Evolutionary conservation across 2,113 vertebrate species (phyloP).

Genomic region (Heliornis fulica): DNA sequence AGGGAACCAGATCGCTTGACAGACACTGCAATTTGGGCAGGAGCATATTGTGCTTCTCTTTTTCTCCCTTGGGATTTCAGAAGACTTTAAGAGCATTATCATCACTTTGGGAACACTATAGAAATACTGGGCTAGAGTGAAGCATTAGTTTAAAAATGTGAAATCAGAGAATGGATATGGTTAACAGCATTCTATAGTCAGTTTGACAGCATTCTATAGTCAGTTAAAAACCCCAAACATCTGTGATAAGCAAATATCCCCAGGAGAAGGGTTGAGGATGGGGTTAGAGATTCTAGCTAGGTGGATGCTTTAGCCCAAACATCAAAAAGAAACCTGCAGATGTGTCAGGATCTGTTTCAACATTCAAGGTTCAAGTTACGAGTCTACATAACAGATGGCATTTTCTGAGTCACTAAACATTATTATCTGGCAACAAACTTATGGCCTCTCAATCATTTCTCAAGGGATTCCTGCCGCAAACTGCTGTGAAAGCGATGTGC

Average conservation of each 20-base stretch:
- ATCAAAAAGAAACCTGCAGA: slow-evolving; percentile 5
- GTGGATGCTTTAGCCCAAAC: neutral
- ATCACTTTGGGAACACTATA: neutral
- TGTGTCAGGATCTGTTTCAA: slow-evolving; percentile 50
- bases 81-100: neutral
- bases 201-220: neutral
- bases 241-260: neutral
- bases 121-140: accelerated
- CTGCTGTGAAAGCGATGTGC: slow-evolving; percentile 1
- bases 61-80: neutral
- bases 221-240: neutral
- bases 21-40: neutral
- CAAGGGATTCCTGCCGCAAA: slow-evolving; percentile 43
- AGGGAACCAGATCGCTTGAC: neutral
- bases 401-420: slow-evolving; percentile 63
- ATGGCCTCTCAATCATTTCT: slow-evolving; percentile 17
- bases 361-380: slow-evolving; percentile 43
- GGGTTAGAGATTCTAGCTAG: neutral
- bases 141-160: neutral
- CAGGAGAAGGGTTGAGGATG: neutral
- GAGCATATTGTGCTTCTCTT: neutral
- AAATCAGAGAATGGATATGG: neutral
- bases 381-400: slow-evolving; percentile 59
- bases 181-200: neutral
- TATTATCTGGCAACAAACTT: slow-evolving; percentile 56